Conservation (phyloP, 2,113 vertebrate genomes). For the Heloderma charlesbogerti region DNA sequence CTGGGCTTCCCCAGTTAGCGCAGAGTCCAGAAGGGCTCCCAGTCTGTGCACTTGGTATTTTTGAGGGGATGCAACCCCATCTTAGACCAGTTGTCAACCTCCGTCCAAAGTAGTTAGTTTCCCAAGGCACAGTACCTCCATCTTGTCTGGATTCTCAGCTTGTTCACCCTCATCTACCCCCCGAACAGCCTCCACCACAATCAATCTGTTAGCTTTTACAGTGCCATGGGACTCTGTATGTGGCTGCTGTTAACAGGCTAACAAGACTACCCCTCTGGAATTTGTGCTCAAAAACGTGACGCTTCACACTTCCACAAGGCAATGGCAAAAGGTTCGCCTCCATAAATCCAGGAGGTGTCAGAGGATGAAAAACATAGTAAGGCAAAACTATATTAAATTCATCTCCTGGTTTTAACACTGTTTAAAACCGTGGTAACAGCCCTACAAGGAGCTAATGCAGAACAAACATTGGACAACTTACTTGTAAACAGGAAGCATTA, state of each 20-base stretch:
- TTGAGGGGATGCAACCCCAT: too few relatives aligned
- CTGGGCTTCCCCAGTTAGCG: too few relatives aligned
- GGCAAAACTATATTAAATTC: not conserved
- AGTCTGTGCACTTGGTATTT: too few relatives aligned
- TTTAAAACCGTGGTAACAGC: not conserved
- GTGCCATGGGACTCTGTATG: not conserved
- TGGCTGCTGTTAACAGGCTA: not conserved
- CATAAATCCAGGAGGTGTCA: not conserved
- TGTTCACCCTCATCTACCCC: too few relatives aligned
- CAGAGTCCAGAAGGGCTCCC: too few relatives aligned
- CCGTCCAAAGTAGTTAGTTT: too few relatives aligned
- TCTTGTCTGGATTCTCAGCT: too few relatives aligned
- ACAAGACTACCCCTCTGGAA: not conserved
- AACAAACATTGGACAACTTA: slow-evolving; percentile 71
- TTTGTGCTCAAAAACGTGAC: rapidly evolving
- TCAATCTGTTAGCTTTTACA: not conserved
- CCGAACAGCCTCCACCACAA: too few relatives aligned
- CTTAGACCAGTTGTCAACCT: too few relatives aligned
- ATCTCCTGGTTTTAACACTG: not conserved
- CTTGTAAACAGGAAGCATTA: slow-evolving; percentile 99
- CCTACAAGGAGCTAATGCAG: not conserved
- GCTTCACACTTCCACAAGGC: rapidly evolving
- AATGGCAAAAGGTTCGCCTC: not conserved
- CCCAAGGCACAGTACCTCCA: too few relatives aligned
- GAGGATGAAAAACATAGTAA: not conserved